Percentiles rank a stretch among this genome's conserved stretches.
These are phyloP conservation scores for Nyctibius grandis DNA, from an alignment of 2,797 vertebrate genomes.

Conservation along the genomic window DNA sequence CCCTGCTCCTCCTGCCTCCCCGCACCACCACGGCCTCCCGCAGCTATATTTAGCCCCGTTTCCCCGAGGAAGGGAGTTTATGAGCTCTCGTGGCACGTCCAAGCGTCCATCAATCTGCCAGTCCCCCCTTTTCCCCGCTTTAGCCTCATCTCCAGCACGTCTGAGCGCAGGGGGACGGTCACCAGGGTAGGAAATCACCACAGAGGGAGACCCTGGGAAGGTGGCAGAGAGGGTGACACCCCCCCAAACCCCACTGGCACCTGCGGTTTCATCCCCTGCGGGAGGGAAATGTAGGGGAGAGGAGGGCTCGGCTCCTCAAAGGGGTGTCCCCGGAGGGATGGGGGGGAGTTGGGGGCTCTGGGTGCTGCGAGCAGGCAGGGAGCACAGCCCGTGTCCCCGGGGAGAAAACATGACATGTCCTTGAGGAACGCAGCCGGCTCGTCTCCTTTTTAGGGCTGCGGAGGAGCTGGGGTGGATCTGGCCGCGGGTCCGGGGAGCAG, in stretches of 20 bases:
- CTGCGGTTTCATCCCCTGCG: rapidly evolving
- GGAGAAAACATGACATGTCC: not conserved
- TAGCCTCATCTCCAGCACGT: conserved; percentile 6
- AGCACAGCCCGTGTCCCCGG: not conserved
- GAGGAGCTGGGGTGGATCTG: not conserved
- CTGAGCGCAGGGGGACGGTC: not conserved
- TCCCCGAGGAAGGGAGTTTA: conserved; percentile 7
- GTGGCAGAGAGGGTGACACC: rapidly evolving
- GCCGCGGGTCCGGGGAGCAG: not conserved
- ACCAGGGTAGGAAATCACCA: not conserved
- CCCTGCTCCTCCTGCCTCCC: not conserved
- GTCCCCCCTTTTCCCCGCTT: not conserved
- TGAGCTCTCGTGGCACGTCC: not conserved
- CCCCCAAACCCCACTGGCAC: not conserved
- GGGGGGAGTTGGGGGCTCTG: too few species aligned
- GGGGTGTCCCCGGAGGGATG: not conserved
- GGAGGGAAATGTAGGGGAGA: not conserved
- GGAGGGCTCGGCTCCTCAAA: not conserved
- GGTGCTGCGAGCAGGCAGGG: not conserved
- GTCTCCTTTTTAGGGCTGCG: conserved; percentile 20
- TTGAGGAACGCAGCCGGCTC: not conserved
- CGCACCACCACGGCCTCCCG: not conserved
- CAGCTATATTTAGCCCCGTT: conserved; percentile 14
- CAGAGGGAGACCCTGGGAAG: not conserved
- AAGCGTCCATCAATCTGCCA: not conserved